Percentiles rank a stretch among this genome's conserved stretches.
These are phyloP conservation scores for Poecilia picta DNA, from an alignment of 2,797 vertebrate species.

Conservation along the genomic window DNA sequence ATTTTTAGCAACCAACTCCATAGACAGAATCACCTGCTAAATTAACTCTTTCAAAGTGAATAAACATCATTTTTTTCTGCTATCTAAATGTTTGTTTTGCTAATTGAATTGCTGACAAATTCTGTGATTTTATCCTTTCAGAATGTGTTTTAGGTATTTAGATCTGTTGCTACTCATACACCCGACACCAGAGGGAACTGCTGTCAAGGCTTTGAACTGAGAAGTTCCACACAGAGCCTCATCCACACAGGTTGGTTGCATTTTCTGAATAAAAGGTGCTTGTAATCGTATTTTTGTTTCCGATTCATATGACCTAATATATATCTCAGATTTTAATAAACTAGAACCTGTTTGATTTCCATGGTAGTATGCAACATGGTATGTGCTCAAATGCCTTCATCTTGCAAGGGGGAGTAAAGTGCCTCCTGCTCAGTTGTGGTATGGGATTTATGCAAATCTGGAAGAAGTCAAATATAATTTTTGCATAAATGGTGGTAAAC, in stretches of 20 bases:
- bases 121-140: neutral
- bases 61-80: neutral
- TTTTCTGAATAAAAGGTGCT: neutral
- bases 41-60: neutral
- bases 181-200: constrained; percentile 60
- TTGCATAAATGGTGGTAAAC: neutral
- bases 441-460: neutral
- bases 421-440: neutral
- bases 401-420: neutral
- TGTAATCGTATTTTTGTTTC: neutral
- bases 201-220: constrained; percentile 35
- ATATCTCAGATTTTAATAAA: neutral
- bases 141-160: neutral
- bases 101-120: neutral
- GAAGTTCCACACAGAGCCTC: neutral
- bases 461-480: neutral
- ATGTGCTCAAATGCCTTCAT: neutral
- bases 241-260: neutral
- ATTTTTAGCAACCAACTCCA: neutral
- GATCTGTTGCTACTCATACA: neutral
- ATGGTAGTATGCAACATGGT: neutral
- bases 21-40: neutral
- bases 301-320: neutral
- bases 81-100: neutral
- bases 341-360: neutral